Evolutionary conservation across 2,113 vertebrate species (phyloP).

Genomic region (Actenoides lindsayi): DNA sequence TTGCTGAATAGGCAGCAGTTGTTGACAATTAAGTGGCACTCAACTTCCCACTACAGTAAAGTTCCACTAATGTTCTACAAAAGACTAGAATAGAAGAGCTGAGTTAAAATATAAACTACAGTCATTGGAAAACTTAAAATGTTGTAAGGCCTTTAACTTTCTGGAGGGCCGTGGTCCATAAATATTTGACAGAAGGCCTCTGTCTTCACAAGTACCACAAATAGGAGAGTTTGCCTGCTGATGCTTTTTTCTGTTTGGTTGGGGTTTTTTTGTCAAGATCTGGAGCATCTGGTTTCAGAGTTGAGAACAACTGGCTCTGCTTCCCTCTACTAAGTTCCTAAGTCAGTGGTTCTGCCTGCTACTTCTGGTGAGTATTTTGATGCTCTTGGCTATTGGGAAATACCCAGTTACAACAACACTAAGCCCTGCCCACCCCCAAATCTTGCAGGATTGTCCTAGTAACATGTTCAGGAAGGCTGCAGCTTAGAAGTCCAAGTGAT

Average conservation of each 20-base stretch:
- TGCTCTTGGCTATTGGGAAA: not conserved
- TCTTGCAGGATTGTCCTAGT: not conserved
- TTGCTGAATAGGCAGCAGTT: not conserved
- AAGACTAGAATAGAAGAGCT: not conserved
- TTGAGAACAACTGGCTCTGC: not conserved
- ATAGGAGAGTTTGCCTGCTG: not conserved
- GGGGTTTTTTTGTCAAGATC: not conserved
- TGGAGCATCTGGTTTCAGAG: not conserved
- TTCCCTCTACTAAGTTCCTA: not conserved
- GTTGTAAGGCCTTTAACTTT: not conserved
- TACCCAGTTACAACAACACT: not conserved
- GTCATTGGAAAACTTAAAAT: not conserved
- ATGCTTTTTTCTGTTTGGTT: not conserved
- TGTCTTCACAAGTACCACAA: not conserved
- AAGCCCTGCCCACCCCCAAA: not conserved
- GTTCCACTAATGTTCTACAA: not conserved
- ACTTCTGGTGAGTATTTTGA: not conserved
- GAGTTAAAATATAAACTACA: not conserved
- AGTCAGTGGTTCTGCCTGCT: not conserved
- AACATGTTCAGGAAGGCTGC: not conserved
- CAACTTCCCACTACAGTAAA: not conserved
- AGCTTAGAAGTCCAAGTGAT: not conserved
- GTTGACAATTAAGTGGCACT: not conserved
- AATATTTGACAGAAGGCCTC: not conserved
- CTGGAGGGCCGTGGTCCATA: not conserved